Evolutionary conservation across 2,113 vertebrate genomes (phyloP), one percentile per base, ranked within the genome.

Genomic region (Crotalus helleri): DNA sequence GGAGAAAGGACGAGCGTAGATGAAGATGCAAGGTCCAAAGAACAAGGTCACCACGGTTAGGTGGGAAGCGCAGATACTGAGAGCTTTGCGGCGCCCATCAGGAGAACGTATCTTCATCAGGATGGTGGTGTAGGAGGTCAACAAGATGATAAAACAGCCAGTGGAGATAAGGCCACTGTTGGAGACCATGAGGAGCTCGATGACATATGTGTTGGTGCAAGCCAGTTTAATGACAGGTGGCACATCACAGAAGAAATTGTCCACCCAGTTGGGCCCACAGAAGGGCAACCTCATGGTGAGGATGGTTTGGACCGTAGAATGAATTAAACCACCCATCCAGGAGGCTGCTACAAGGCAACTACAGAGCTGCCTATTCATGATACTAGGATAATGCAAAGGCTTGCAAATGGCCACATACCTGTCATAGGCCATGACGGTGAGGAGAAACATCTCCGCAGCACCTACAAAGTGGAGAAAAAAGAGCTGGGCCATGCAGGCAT

Each of bases 231-330:
- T 94, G 29, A 97, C 59, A 13, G 97, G 97, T 1, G 96, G 96
- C 2, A 97, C 96, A 85, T 97, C 97, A 91, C 97, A 97, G 19
- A 96, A 97, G 87, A 96, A 97, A 55, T 97, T 97, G 49, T 97
- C 95, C 8, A 97, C 92, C 6, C 93, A 59, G 51, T 96, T 81
- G 10, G 94, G 96, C 7, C 97, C 96, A 90, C 97, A 97, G 55
- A 97, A 97, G 44, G 97, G 96, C 51, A 97, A 74, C 3, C 51
- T 93, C 44, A 95, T 7, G 9, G 94, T 95, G 29, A 97, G 44
- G 39, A 17, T 95, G 24, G 96, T 69, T 51, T 96, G 97, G 0
- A 97, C 93, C 3, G 95, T 95, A 85, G 97, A 96, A 26, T 97
- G 95, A 13, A 97, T 44, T 23, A 97, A 97, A 2, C 97, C 96